Conservation (phyloP, 2,888 invertebrate species). For the Sminthurinus aureus region DNA sequence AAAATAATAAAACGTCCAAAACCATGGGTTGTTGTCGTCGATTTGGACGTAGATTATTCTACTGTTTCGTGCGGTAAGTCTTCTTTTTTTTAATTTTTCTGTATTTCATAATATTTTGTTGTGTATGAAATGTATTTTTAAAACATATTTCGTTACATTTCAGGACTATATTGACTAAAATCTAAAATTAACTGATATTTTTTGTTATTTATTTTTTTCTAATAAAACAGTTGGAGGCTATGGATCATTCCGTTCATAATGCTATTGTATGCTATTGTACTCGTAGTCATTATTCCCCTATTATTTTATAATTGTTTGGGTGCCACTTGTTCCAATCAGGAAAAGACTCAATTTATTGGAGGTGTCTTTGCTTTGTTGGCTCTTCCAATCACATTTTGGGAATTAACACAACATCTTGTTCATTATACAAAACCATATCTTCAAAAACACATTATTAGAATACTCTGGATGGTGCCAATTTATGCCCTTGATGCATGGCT, state of each 20-base stretch:
- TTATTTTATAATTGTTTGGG: conserved; percentile 73
- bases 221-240: conserved; percentile 79
- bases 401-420: conserved; percentile 92
- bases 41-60: conserved; percentile 54
- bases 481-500: conserved; percentile 96
- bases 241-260: conserved; percentile 91
- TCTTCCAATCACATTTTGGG: conserved; percentile 91
- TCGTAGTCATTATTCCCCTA: conserved; percentile 84
- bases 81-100: too few species aligned
- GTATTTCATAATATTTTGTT: too few species aligned
- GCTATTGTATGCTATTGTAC: conserved; percentile 78
- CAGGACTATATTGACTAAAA: too few species aligned
- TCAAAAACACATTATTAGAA: conserved; percentile 94
- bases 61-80: conserved; percentile 24
- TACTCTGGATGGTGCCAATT: conserved; percentile 98
- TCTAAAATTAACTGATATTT: too few species aligned
- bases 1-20: conserved; percentile 31
- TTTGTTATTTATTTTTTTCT: too few species aligned
- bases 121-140: too few species aligned
- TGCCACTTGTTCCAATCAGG: conserved; percentile 49
- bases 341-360: conserved; percentile 54
- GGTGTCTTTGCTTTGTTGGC: conserved; percentile 89
- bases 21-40: conserved; percentile 50
- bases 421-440: conserved; percentile 91
- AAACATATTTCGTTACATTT: too few species aligned